phyloP scores from a whole-genome alignment of 2,113 vertebrate genomes.

The Chamaea fasciata region DNA sequence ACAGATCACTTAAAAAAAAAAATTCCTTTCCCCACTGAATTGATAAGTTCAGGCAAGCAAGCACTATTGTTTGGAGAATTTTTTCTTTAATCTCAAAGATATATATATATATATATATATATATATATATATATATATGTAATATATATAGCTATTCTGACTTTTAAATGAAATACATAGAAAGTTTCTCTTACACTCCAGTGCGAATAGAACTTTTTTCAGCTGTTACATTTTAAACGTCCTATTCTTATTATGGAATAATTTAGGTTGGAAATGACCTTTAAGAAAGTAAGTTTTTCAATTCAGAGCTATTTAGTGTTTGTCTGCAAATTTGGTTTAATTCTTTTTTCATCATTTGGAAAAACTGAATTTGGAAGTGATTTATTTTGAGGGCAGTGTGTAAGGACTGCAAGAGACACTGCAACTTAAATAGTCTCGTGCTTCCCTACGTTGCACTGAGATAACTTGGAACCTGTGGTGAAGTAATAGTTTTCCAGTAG shows the following conservation, averaged over 20 bases:
- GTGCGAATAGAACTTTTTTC: background rate
- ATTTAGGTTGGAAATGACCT: background rate
- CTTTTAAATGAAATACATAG: background rate
- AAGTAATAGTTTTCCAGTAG: background rate
- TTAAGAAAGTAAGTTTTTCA: background rate
- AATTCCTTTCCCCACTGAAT: background rate
- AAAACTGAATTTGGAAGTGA: background rate
- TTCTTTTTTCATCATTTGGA: background rate
- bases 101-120: background rate
- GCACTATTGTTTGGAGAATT: background rate
- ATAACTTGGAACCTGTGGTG: background rate
- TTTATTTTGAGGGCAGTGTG: background rate
- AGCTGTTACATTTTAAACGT: background rate
- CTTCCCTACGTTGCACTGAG: accelerated
- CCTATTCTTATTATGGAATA: background rate
- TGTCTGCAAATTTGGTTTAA: background rate
- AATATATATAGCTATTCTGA: background rate
- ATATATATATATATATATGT: background rate
- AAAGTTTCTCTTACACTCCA: background rate
- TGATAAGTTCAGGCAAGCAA: background rate
- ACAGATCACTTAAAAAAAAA: background rate
- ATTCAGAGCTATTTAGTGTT: background rate
- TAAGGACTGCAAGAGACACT: background rate
- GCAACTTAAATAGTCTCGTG: background rate
- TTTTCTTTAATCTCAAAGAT: background rate